Percentiles rank a stretch among this genome's conserved stretches.
Conservation (phyloP, 2,113 vertebrate species). For the Strix uralensis region DNA sequence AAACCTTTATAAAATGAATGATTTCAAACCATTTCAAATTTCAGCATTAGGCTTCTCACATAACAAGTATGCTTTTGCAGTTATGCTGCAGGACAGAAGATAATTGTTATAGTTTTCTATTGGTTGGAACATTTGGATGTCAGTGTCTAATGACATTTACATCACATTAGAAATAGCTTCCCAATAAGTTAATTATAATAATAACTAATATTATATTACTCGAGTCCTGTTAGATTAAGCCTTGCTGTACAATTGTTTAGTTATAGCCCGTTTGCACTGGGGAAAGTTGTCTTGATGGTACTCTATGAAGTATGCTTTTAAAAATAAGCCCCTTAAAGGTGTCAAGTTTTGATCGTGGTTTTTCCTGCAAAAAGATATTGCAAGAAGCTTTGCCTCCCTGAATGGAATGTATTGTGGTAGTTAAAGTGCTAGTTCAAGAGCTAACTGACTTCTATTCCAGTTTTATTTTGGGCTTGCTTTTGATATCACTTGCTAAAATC, state of each 20-base stretch:
- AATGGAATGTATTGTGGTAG: background rate
- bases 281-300: background rate
- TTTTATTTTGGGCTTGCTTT: constrained; percentile 49
- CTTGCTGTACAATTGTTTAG: background rate
- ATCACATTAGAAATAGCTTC: background rate
- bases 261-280: background rate
- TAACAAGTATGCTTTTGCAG: background rate
- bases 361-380: background rate
- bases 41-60: background rate
- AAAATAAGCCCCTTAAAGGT: background rate
- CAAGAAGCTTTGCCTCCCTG: background rate
- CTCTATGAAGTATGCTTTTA: background rate
- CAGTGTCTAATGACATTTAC: background rate
- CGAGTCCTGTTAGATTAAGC: background rate
- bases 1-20: background rate
- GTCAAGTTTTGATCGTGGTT: background rate
- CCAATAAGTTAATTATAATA: background rate
- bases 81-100: background rate
- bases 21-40: background rate
- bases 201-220: background rate
- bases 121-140: background rate
- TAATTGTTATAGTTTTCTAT: background rate
- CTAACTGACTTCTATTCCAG: constrained; percentile 7
- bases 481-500: constrained; percentile 30
- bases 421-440: background rate